Evolutionary conservation across 2,888 invertebrate species (phyloP), one percentile per base, ranked within the genome.

Genomic region (Perithous albicinctus): DNA sequence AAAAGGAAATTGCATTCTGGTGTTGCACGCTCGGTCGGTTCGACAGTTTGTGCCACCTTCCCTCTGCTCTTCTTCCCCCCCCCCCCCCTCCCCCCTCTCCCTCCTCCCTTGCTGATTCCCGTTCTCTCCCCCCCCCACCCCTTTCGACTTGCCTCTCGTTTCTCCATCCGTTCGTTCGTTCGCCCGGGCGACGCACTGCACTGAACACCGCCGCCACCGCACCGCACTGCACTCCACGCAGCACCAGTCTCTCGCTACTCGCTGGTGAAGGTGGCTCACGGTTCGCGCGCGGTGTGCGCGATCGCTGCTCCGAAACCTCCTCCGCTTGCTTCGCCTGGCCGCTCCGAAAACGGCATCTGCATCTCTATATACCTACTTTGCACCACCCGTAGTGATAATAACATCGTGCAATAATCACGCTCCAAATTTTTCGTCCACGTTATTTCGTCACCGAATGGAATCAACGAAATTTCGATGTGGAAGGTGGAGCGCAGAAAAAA

Each of bases 31-130:
- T 85, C 84, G 78, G 85, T 80, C 82, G 80, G 82, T 82, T 82
- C 84, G 85, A 87, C 86, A 86, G 84, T 86, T 85, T 73, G n/a
- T n/a, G 84, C 83, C 80, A 85, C 83, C 84, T 85, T 83, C 79
- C 84, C 84, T 83, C 80, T 23, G 73, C 66, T 64, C 74, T 61
- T 38, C 18, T 59, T 64, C 43, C 69, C 76, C n/a, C 43, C 67
- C 35, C 32, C 32, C 32, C 59, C 59, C 29, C 61, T n/a, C n/a
- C n/a, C n/a, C n/a, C n/a, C n/a, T n/a, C n/a, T n/a, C n/a, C n/a
- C n/a, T n/a, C n/a, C n/a, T n/a, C n/a, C n/a, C n/a, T n/a, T n/a
- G n/a, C n/a, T n/a, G n/a, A 20, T 66, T 35, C 38, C 64, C 72
- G 59, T 64, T 10, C 64, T 72, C 61, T 56, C 80, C 41, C 18